Conservation (phyloP, 1,140 invertebrate genomes). For the Oryctes rhinoceros region DNA sequence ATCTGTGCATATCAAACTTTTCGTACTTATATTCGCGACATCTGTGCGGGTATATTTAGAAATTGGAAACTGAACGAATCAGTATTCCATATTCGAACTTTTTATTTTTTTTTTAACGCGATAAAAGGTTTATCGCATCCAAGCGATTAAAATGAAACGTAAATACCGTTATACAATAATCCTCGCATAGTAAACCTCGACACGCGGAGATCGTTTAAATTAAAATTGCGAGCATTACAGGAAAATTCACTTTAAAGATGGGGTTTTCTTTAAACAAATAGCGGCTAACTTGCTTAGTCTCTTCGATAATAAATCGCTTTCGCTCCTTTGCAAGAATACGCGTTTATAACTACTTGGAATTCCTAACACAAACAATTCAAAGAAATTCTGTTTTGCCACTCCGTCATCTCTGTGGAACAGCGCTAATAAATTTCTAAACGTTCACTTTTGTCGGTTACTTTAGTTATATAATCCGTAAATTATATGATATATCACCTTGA, state of each 20-base stretch:
- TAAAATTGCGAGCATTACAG: too few species aligned
- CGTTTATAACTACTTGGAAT: too few species aligned
- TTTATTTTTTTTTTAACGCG: background rate
- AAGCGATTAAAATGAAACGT: background rate
- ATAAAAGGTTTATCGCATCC: slow-evolving; percentile 1
- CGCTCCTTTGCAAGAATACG: too few species aligned
- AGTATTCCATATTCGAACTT: background rate
- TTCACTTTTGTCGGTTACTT: background rate
- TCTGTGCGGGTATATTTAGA: background rate
- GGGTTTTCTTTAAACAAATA: too few species aligned
- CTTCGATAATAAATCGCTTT: too few species aligned
- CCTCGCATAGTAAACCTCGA: background rate
- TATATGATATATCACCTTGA: slow-evolving; percentile 4
- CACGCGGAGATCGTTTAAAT: too few species aligned
- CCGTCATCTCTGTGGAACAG: background rate
- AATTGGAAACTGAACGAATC: background rate
- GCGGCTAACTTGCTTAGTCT: too few species aligned
- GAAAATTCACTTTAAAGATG: too few species aligned
- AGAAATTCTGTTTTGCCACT: background rate
- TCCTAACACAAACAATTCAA: slow-evolving; percentile 1
- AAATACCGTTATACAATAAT: slow-evolving; percentile 13
- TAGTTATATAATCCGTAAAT: background rate
- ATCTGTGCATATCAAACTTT: background rate
- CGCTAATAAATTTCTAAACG: background rate
- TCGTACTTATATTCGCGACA: background rate